Evolutionary conservation across 2,888 invertebrate genomes (phyloP).

Genomic region (Diadegma fenestrale): DNA sequence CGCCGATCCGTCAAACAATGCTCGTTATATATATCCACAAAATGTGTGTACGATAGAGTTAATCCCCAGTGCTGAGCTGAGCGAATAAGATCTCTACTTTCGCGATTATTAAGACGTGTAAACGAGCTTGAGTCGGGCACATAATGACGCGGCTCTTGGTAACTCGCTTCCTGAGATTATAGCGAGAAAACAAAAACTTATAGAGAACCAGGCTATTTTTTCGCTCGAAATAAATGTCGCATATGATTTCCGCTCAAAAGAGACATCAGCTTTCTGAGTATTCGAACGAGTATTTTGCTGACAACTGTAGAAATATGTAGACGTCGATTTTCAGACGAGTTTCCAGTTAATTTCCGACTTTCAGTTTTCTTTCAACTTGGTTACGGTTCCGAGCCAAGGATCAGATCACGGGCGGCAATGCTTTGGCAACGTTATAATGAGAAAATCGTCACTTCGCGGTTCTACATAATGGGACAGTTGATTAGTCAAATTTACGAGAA

Average conservation of each 20-base stretch:
- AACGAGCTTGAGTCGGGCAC: constrained; percentile 18
- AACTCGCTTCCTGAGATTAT: background rate
- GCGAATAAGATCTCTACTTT: constrained; percentile 48
- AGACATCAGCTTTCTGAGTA: background rate
- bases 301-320: background rate
- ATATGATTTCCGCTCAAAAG: background rate
- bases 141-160: background rate
- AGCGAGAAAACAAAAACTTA: background rate
- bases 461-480: background rate
- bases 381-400: background rate
- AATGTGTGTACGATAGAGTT: constrained; percentile 12
- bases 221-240: background rate
- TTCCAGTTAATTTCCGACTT: background rate
- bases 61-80: constrained; percentile 20
- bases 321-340: background rate
- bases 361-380: background rate
- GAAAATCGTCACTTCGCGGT: background rate
- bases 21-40: constrained; percentile 23
- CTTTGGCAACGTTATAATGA: background rate
- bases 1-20: constrained; percentile 60
- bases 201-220: background rate
- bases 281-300: background rate
- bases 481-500: background rate
- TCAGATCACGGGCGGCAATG: background rate
- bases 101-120: constrained; percentile 41